A percentile compares a stretch with the other conserved stretches of the same genome.
These are phyloP conservation scores for Theonella swinhoei DNA, from an alignment of 37 sponge, comb jelly and placozoan genomes.

Conservation along the genomic window DNA sequence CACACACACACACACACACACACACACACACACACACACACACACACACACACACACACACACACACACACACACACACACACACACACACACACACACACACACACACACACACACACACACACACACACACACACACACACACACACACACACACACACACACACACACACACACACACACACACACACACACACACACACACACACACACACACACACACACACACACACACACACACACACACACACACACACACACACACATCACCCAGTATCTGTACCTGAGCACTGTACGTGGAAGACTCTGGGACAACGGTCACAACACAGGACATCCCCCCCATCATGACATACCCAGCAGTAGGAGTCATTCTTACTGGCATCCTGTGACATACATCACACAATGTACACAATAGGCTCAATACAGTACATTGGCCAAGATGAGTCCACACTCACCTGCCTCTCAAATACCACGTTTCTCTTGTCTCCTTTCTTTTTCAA, in stretches of 20 bases:
- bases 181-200: slow-evolving; percentile 19
- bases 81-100: slow-evolving; percentile 18
- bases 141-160: slow-evolving; percentile 15
- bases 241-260: slow-evolving; percentile 6
- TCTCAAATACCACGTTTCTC: slow-evolving; percentile 49
- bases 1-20: background rate
- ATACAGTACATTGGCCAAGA: background rate
- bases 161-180: slow-evolving; percentile 19
- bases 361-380: slow-evolving; percentile 92
- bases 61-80: slow-evolving; percentile 19
- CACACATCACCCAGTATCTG: background rate
- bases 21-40: slow-evolving; percentile 6
- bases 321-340: slow-evolving; percentile 95
- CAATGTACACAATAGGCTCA: background rate
- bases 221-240: slow-evolving; percentile 19
- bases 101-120: slow-evolving; percentile 15
- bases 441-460: slow-evolving; percentile 34
- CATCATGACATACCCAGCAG: slow-evolving; percentile 98
- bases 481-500: slow-evolving; percentile 41
- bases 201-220: slow-evolving; percentile 19
- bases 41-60: slow-evolving; percentile 19
- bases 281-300: slow-evolving; percentile 79
- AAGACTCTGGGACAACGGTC: slow-evolving; percentile 95
- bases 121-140: slow-evolving; percentile 16
- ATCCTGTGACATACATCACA: slow-evolving; percentile 28